Evolutionary conservation across 1,140 invertebrate species (phyloP).

Genomic region (Paralvinella palmiformis): DNA sequence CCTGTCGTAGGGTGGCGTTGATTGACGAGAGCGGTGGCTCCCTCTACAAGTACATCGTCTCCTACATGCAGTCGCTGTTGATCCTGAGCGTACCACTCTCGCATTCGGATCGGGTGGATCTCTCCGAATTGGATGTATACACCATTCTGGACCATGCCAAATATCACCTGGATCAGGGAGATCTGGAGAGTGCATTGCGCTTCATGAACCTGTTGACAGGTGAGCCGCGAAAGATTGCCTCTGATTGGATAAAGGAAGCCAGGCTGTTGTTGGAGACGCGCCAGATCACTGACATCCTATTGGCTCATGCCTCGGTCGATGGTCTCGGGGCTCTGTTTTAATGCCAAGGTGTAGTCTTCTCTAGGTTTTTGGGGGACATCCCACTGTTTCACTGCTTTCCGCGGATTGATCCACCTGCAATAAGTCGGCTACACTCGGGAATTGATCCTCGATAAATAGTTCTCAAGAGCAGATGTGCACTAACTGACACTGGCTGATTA

Average conservation of each 20-base stretch:
- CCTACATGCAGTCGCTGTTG: conserved; percentile 70
- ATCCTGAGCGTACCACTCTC: conserved; percentile 46
- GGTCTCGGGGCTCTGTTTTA: conserved; percentile 39
- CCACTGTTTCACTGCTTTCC: too few relatives aligned
- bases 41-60: conserved; percentile 77
- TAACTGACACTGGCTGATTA: too few relatives aligned
- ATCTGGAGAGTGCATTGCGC: conserved; percentile 74
- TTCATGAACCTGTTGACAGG: conserved; percentile 87
- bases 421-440: too few relatives aligned
- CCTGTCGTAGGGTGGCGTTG: conserved; percentile 65
- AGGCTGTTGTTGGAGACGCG: conserved; percentile 77
- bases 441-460: too few relatives aligned
- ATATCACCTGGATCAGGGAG: conserved; percentile 71
- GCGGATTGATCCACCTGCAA: too few relatives aligned
- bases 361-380: too few relatives aligned
- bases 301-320: conserved; percentile 42
- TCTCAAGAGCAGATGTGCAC: too few relatives aligned
- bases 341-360: too few relatives aligned
- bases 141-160: conserved; percentile 80
- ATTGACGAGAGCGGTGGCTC: conserved; percentile 73
- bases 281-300: conserved; percentile 78
- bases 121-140: conserved; percentile 68
- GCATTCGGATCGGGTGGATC: conserved; percentile 41
- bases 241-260: conserved; percentile 80
- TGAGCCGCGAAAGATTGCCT: conserved; percentile 71